Percentiles rank a stretch among this genome's conserved stretches.
phyloP scores from a whole-genome alignment of 2,797 vertebrate genomes.

The Rachycentron canadum region DNA sequence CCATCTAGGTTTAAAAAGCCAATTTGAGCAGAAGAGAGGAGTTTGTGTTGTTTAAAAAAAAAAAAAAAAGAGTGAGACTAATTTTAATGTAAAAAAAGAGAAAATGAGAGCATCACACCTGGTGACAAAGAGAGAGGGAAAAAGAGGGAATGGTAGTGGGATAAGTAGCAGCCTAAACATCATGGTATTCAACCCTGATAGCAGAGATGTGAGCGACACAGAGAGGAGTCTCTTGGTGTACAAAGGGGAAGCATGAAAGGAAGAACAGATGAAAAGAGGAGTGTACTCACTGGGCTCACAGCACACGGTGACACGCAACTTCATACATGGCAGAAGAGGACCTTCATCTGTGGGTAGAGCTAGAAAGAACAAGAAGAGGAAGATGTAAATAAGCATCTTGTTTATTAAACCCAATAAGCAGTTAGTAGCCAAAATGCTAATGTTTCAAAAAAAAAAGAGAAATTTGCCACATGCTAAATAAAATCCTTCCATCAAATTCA shows the following conservation, averaged over 20 bases:
- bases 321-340: conserved; percentile 85
- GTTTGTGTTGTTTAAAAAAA: conserved; percentile 15
- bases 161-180: conserved; percentile 40
- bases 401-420: conserved; percentile 40
- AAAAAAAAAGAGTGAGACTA: background rate
- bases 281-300: conserved; percentile 84
- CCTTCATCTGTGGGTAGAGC: conserved; percentile 85
- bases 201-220: conserved; percentile 56
- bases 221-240: conserved; percentile 43
- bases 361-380: conserved; percentile 55
- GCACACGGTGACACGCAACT: conserved; percentile 85
- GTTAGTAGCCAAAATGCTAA: conserved; percentile 21
- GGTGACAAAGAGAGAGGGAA: conserved; percentile 14
- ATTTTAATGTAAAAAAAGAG: background rate
- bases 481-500: conserved; percentile 26
- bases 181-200: conserved; percentile 33
- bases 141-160: background rate
- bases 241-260: conserved; percentile 60
- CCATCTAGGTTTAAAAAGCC: conserved; percentile 55
- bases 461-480: background rate
- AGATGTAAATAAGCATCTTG: conserved; percentile 33
- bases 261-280: conserved; percentile 66
- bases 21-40: conserved; percentile 19
- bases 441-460: conserved; percentile 8
- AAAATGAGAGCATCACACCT: conserved; percentile 3